Conservation (phyloP, 2,888 invertebrate genomes). For the Trichacis sp. region DNA sequence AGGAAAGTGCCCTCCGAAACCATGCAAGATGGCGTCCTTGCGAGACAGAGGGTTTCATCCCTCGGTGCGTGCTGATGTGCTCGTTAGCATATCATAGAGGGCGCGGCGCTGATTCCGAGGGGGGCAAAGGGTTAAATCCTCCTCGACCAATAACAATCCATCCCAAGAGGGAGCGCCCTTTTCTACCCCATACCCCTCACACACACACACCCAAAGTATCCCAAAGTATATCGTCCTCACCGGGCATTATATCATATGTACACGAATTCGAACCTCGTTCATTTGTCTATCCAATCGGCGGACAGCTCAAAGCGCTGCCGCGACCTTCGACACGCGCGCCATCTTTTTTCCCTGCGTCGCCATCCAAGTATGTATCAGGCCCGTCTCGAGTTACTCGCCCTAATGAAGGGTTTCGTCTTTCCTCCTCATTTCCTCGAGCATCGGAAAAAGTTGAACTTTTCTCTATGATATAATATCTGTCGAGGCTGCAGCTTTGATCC, state of each 20-base stretch:
- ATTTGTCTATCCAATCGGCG: constrained; percentile 63
- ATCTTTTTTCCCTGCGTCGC: constrained; percentile 51
- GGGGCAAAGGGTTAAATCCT: constrained; percentile 59
- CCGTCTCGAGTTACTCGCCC: no score
- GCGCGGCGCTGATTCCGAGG: constrained; percentile 29
- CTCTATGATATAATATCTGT: no score
- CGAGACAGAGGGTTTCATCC: constrained; percentile 40
- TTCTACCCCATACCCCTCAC: constrained; percentile 27
- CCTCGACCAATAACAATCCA: constrained; percentile 65
- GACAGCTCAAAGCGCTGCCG: constrained; percentile 62
- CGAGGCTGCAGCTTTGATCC: no score
- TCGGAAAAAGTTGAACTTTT: no score
- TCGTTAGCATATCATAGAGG: constrained; percentile 64
- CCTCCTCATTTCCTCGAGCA: no score
- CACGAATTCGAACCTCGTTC: constrained; percentile 53
- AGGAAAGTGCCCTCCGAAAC: constrained; percentile 7
- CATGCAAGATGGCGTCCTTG: constrained; percentile 23
- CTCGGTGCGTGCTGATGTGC: constrained; percentile 51
- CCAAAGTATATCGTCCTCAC: no score
- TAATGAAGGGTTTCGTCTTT: constrained; percentile 35
- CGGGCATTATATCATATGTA: constrained; percentile 36
- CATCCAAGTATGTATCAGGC: no score
- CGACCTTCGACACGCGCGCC: constrained; percentile 52
- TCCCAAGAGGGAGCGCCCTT: constrained; percentile 48
- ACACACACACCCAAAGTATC: no score